Base-by-base conservation (phyloP, 2,888 invertebrate species). In the Tanytarsus gracilentus region DNA sequence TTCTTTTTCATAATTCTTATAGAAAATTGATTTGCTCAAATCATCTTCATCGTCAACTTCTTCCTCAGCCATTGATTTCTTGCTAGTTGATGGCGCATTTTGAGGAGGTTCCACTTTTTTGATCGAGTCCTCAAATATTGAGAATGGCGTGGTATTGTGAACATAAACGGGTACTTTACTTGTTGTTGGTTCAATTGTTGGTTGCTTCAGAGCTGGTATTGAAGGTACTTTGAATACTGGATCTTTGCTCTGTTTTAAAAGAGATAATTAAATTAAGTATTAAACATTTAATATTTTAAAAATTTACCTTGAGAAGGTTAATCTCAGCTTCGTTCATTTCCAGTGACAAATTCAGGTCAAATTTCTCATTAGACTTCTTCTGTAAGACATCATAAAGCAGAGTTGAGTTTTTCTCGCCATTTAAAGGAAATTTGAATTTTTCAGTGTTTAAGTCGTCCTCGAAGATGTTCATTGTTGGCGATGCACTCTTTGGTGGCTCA, bases 1-100 rank as follows among this genome's bases (percentile, higher is more conserved):
- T 36, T 14, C n/a, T 7, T 39, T 18, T 11, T 1, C 21, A 27
- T 29, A 4, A n/a, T 49, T 8, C 5, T 29, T 11, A 14, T 18
- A n/a, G 18, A 72, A 73, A 56, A 73, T 73, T 62, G 70, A 70
- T 61, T 66, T 64, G 4, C 70, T 69, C 9, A 64, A 63, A 23
- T 63, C 52, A 30, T 62, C 59, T 3, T 33, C 21, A 2, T 40
- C 26, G 2, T 63, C 48, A 5, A 62, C 62, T 0, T 63, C 62
- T 14, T 65, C 62, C 18, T 27, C 61, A 36, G 62, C 8, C 25
- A 33, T 25, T n/a, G 33, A 36, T 52, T 29, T 40, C n/a, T 44
- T 48, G 7, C 30, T 9, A 27, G 29, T 7, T 36, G 36, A 11
- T 44, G 18, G 18, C 16, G 18, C n/a, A 2, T 6, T 44, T 44